These are phyloP conservation scores for Danio rerio DNA, from an alignment of 2,113 vertebrate species.

Conservation along the genomic window GRCz12tu NC_133193.1:39352001-39352500, in stretches of 20 bases:
- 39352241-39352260: conserved; percentile 6
- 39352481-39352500: conserved; percentile 9
- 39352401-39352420: background rate
- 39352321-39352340: conserved; percentile 7
- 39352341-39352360: background rate
- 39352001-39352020: background rate
- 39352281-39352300: background rate
- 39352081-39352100: background rate
- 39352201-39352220: background rate
- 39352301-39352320: conserved; percentile 2
- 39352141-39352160: background rate
- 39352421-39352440: background rate
- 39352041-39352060: too few relatives aligned
- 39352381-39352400: background rate
- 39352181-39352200: background rate
- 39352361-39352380: background rate
- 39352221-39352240: background rate
- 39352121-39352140: background rate
- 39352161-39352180: background rate
- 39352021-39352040: background rate
- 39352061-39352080: conserved; percentile 3
- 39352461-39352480: background rate
- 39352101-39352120: background rate
- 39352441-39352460: conserved; percentile 4
- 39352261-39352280: background rate